These are phyloP conservation scores for Seira musarum DNA, from an alignment of 2,888 invertebrate genomes.

Conservation along the genomic window DNA sequence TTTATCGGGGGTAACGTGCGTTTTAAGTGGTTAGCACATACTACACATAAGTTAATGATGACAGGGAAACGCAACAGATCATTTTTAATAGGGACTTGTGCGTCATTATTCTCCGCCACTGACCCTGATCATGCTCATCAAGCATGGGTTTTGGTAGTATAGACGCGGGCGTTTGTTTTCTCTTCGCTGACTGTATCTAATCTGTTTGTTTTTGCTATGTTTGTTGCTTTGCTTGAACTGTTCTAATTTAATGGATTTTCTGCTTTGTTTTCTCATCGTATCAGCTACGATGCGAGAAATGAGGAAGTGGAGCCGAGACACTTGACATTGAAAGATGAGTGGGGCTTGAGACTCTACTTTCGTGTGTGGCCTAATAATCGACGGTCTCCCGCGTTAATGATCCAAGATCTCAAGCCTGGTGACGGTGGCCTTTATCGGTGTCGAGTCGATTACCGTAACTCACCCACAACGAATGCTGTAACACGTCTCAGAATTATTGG, in stretches of 20 bases:
- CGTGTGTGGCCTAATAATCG: slow-evolving; percentile 65
- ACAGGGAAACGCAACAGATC: slow-evolving; percentile 44
- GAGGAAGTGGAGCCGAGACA: slow-evolving; percentile 67
- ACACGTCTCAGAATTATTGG: slow-evolving; percentile 91
- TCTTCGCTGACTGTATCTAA: slow-evolving; percentile 20
- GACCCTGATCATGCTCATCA: slow-evolving; percentile 19
- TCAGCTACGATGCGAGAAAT: slow-evolving; percentile 68
- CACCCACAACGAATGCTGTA: slow-evolving; percentile 89
- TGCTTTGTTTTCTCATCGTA: slow-evolving; percentile 50
- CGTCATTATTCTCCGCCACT: slow-evolving; percentile 8
- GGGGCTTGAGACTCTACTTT: slow-evolving; percentile 68
- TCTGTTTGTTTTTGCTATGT: slow-evolving; percentile 23
- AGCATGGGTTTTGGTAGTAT: neutral
- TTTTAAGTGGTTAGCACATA: neutral
- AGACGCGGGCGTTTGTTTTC: slow-evolving; percentile 4
- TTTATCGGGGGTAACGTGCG: neutral
- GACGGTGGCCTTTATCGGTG: slow-evolving; percentile 84
- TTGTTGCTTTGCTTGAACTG: slow-evolving; percentile 1
- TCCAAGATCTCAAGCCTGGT: slow-evolving; percentile 63
- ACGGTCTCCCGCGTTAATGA: slow-evolving; percentile 68
- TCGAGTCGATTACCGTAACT: slow-evolving; percentile 90
- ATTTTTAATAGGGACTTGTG: slow-evolving; percentile 40
- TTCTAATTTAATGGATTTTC: slow-evolving; percentile 19
- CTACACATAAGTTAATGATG: slow-evolving; percentile 7
- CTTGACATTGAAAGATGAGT: slow-evolving; percentile 68